Percentiles rank a stretch among this genome's conserved stretches.
phyloP scores from a whole-genome alignment of 2,797 vertebrate species.

The Setipinna tenuifilis region DNA sequence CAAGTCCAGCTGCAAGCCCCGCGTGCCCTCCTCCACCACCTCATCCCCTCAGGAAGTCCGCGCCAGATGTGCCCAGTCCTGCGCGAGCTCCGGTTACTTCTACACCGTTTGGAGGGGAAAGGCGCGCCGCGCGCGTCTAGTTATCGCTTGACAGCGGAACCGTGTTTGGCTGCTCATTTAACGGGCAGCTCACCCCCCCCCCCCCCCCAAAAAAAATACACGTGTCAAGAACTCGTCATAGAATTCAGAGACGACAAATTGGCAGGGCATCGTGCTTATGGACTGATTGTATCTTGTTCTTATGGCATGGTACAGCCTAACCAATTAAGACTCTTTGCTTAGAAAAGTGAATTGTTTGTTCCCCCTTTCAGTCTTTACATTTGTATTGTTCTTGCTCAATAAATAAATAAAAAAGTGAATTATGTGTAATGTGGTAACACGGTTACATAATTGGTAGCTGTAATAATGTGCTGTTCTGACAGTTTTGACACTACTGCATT shows the following conservation, averaged over 20 bases:
- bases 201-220: background rate
- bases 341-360: no score
- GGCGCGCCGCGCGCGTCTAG: background rate
- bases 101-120: background rate
- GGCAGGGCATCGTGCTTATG: background rate
- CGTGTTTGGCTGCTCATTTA: background rate
- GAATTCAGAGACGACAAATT: background rate
- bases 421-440: no score
- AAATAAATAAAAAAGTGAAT: no score
- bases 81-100: background rate
- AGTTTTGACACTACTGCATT: background rate
- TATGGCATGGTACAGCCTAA: no score
- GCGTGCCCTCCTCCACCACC: conserved; percentile 12
- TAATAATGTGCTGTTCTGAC: no score
- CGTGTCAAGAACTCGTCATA: background rate
- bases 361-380: no score
- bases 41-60: conserved; percentile 28
- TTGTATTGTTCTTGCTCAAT: no score
- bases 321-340: no score
- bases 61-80: conserved; percentile 64
- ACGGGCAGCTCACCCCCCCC: background rate
- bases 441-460: no score
- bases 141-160: background rate
- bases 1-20: conserved; percentile 17
- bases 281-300: background rate